Base-by-base conservation (phyloP, 2,888 invertebrate genomes). In the Orthonychiurus folsomi region DNA sequence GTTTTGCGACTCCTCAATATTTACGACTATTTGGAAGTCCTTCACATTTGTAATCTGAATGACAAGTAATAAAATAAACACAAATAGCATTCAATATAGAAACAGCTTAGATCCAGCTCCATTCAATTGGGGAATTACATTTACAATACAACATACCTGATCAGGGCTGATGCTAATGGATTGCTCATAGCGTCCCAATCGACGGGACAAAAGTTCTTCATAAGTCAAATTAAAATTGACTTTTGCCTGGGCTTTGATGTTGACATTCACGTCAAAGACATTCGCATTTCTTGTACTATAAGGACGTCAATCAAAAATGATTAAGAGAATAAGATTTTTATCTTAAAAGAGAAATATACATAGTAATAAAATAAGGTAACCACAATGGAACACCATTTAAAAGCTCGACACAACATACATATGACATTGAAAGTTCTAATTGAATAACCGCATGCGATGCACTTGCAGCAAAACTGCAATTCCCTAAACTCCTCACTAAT, bases 161-260 rank as follows among this genome's bases (percentile, higher is more conserved):
- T 86, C 84, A 0, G 86, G 86, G 74, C 85, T 84, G 58, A 87
- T 78, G 75, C 86, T 85, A 62, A 87, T 80, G 15, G 83, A 81
- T 70, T 85, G 82, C 73, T 86, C 84, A 77, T 88, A 88, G 12
- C 81, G 80, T 3, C 84, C 84, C 65, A 84, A 80, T 60, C 82
- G 81, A 2, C 87, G 80, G 23, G 80, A 77, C 56, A 88, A 76
- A 52, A 88, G 73, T 76, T 88, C 86, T 74, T 88, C 86, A 75
- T 89, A 89, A 0, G 83, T 85, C 67, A 87, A 76, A 73, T 85
- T 85, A 76, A 89, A 89, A 1, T 80, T 78, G 0, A 84, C 85
- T 66, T 81, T 82, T 20, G 81, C 81, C 61, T 80, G 77, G 0
- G 85, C 80, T 66, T 84, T 85, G 3, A 87, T 79, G 74, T 86